These are phyloP conservation scores for Thumatha senex DNA, from an alignment of 2,888 invertebrate genomes.

Conservation along the genomic window DNA sequence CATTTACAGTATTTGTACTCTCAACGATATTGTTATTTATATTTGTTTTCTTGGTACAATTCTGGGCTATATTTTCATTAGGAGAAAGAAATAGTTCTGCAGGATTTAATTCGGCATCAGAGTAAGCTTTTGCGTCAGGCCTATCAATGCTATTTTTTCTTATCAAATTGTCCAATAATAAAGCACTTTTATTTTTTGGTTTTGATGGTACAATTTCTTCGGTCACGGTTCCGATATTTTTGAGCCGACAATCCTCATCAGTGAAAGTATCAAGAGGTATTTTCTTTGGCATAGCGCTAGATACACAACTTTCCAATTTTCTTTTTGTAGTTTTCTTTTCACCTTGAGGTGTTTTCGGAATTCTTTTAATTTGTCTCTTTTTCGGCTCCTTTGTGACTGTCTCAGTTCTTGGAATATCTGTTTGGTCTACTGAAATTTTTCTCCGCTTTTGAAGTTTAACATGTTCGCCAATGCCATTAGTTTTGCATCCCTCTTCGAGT, in stretches of 20 bases:
- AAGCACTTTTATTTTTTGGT: slow-evolving; percentile 74
- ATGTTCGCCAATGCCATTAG: slow-evolving; percentile 80
- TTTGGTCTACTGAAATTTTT: slow-evolving; percentile 75
- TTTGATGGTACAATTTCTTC: slow-evolving; percentile 53
- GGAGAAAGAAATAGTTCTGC: slow-evolving; percentile 74
- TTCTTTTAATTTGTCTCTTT: slow-evolving; percentile 60
- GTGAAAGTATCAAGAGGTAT: slow-evolving; percentile 50
- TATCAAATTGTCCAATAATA: slow-evolving; percentile 81
- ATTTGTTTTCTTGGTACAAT: slow-evolving; percentile 71
- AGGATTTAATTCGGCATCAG: slow-evolving; percentile 70
- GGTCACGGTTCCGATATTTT: slow-evolving; percentile 46
- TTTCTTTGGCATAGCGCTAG: slow-evolving; percentile 59
- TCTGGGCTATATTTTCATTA: slow-evolving; percentile 62
- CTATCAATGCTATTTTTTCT: slow-evolving; percentile 84
- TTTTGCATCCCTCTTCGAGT: slow-evolving; percentile 71
- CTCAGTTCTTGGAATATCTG: slow-evolving; percentile 53
- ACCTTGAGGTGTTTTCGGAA: slow-evolving; percentile 53
- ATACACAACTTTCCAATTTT: slow-evolving; percentile 58
- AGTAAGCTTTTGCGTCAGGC: slow-evolving; percentile 61
- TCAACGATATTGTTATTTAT: slow-evolving; percentile 78
- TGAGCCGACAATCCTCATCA: slow-evolving; percentile 60
- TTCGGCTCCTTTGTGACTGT: slow-evolving; percentile 62
- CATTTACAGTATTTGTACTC: slow-evolving; percentile 53
- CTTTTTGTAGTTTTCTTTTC: slow-evolving; percentile 75
- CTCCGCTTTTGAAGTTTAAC: slow-evolving; percentile 80